Evolutionary conservation across 2,797 vertebrate genomes (phyloP).

Genomic region (Poeciliopsis presidionis): DNA sequence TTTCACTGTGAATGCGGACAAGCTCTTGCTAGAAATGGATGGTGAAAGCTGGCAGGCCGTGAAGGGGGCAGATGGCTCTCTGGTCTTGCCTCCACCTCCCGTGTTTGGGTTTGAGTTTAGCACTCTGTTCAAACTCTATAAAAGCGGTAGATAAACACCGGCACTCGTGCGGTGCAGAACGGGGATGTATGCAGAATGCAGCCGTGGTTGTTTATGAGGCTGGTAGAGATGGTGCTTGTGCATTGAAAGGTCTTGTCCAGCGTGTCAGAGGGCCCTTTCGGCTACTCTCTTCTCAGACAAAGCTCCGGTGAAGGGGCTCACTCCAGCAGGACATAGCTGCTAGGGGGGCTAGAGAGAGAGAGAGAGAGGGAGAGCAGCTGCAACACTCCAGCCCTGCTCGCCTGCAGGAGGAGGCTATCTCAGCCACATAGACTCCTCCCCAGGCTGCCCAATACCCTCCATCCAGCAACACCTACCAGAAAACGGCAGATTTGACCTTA

Average conservation of each 20-base stretch:
- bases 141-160: conserved; percentile 77
- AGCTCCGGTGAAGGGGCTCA: conserved; percentile 80
- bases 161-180: conserved; percentile 73
- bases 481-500: conserved; percentile 75
- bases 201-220: conserved; percentile 54
- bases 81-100: conserved; percentile 61
- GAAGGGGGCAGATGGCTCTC: conserved; percentile 76
- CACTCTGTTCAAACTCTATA: conserved; percentile 76
- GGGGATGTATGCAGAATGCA: conserved; percentile 55
- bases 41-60: conserved; percentile 73
- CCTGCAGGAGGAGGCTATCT: conserved; percentile 78
- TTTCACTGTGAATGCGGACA: conserved; percentile 62
- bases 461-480: conserved; percentile 57
- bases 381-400: conserved; percentile 71
- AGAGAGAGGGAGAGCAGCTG: conserved; percentile 51
- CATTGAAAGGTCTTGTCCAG: conserved; percentile 81
- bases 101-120: conserved; percentile 86
- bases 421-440: conserved; percentile 73
- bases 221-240: conserved; percentile 69
- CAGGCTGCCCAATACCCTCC: conserved; percentile 67
- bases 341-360: conserved; percentile 40
- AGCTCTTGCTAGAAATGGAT: conserved; percentile 65
- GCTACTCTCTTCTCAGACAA: conserved; percentile 81
- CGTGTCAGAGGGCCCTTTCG: conserved; percentile 81
- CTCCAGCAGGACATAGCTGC: conserved; percentile 81